Percentiles rank a stretch among this genome's conserved stretches.
phyloP scores from a whole-genome alignment of 2,888 invertebrate genomes.

The Pristionchus maxplancki region DNA sequence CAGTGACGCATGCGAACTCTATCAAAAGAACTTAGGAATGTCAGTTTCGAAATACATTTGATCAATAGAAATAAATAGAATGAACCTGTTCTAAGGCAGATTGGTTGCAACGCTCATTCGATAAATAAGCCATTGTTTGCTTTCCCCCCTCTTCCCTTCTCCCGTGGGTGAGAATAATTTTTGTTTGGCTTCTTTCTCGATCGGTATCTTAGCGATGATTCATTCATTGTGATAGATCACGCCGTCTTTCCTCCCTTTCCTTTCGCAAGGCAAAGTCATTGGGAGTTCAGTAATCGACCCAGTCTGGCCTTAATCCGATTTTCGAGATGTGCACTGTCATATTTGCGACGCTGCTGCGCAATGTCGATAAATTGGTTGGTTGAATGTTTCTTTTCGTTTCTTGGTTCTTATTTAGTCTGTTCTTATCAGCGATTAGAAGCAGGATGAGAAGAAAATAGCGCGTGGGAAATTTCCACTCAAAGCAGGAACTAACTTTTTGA shows the following conservation, averaged over 20 bases:
- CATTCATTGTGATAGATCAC: neutral
- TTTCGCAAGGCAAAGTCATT: neutral
- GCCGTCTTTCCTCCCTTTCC: neutral
- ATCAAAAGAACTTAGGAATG: neutral
- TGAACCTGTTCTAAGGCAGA: neutral
- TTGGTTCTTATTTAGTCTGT: neutral
- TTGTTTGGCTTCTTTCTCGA: neutral
- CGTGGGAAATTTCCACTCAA: no score
- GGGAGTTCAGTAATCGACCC: neutral
- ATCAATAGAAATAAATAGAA: neutral
- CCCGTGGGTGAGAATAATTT: constrained; percentile 4
- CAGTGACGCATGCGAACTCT: no score
- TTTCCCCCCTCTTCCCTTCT: neutral
- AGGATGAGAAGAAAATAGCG: no score
- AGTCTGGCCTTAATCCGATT: neutral
- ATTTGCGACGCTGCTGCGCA: neutral
- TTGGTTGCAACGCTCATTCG: neutral
- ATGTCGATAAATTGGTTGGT: neutral
- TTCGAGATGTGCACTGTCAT: neutral
- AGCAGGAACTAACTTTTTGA: no score
- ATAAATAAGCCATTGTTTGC: constrained; percentile 4
- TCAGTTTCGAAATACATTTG: neutral
- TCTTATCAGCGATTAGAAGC: no score
- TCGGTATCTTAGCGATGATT: neutral
- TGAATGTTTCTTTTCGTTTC: neutral